Evolutionary conservation across 2,888 invertebrate genomes (phyloP).

Genomic region (Drosophila algonquin): DNA sequence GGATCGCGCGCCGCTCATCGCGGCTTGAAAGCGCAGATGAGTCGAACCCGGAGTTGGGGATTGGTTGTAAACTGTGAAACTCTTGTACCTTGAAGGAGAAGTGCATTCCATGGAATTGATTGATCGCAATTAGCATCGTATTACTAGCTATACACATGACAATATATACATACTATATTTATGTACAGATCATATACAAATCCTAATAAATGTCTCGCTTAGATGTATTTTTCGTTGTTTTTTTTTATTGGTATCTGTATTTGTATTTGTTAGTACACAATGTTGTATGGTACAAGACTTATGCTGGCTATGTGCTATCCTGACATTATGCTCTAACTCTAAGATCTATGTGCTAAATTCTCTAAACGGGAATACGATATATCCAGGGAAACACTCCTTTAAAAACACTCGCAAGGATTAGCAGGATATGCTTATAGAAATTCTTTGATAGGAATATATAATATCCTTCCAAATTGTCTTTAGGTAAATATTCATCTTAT

Average conservation of each 20-base stretch:
- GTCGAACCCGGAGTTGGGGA: constrained; percentile 25
- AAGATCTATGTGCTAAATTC: constrained; percentile 45
- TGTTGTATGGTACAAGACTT: constrained; percentile 70
- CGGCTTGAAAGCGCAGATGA: constrained; percentile 46
- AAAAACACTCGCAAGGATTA: neutral
- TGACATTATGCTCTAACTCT: constrained; percentile 50
- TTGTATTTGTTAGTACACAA: constrained; percentile 60
- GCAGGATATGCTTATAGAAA: neutral
- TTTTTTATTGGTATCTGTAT: constrained; percentile 38
- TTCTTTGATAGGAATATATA: constrained; percentile 15
- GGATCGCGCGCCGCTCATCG: constrained; percentile 56
- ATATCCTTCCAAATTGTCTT: neutral
- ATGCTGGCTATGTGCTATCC: constrained; percentile 58
- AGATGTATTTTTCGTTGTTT: constrained; percentile 32
- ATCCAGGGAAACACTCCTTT: neutral
- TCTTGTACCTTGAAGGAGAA: constrained; percentile 63
- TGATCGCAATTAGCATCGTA: constrained; percentile 22
- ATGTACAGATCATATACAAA: constrained; percentile 28
- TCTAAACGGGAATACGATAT: constrained; percentile 30
- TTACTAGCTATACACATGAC: constrained; percentile 31
- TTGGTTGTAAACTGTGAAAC: constrained; percentile 47
- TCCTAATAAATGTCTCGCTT: constrained; percentile 9
- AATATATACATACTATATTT: constrained; percentile 25
- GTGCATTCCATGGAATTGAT: constrained; percentile 50
- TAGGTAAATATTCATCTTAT: neutral